Base-by-base conservation (phyloP, 2,797 vertebrate species). In the Momotus momota region DNA sequence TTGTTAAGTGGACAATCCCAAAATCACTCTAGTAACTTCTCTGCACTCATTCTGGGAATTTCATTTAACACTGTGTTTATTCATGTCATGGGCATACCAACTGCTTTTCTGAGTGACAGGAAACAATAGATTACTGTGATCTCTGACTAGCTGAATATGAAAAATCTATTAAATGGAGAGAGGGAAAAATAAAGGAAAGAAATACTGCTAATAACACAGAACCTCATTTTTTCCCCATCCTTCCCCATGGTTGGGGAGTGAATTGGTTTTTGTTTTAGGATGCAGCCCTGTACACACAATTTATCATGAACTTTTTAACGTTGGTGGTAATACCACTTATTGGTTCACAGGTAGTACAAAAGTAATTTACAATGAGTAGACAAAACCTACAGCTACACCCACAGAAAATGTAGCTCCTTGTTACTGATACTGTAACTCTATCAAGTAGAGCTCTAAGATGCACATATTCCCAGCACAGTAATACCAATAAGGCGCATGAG, bases 91-190 rank as follows among this genome's bases (percentile, higher is more conserved):
- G 52, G 27, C 33, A 81, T 40, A 43, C 20, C 49, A 91, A 61
- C 49, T 49, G 45, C 43, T 93, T 88, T 94, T 71, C 84, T 90
- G 74, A 79, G 43, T 71, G 49, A 86, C 45, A 74, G 52, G 31
- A 93, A 94, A 65, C 31, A 87, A 65, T 29, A 88, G 46, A 88
- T 79, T 88, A 94, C 54, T 51, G 23, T 86, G 61, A 91, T 90
- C 55, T 91, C 73, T 27, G 7, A 72, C 48, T 84, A 72, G 33
- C 41, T 90, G 72, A 79, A 75, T 79, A 75, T 58, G 51, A 79
- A 80, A 96, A 94, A 91, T 46, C 12, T 4, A 69, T 65, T 20
- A 75, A 73, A 66, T 45, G n/a, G 29, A 65, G 27, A 80, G 29
- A 46, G 66, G 48, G 9, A 66, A 91, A 73, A 87, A 75, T 51